Percentiles rank a stretch among this genome's conserved stretches.
Evolutionary conservation across 2,113 vertebrate genomes (phyloP).

Genomic region (Hyaena hyaena): DNA sequence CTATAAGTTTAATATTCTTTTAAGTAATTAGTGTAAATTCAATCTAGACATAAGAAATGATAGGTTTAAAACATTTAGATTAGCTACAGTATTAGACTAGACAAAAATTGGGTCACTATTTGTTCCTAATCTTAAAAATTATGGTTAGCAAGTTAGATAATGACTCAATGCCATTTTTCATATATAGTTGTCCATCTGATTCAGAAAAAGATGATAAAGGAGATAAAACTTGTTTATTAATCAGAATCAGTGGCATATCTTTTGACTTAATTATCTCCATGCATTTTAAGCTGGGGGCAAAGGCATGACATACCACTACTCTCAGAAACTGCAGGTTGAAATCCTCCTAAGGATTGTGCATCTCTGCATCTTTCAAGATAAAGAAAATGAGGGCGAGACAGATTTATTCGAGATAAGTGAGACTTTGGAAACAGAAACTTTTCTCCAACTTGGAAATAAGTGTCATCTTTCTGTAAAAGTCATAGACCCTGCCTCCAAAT

Average conservation of each 20-base stretch:
- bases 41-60: not conserved
- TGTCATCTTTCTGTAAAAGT: conserved; percentile 9
- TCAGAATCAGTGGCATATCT: not conserved
- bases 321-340: not conserved
- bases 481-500: not conserved
- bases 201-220: not conserved
- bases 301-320: not conserved
- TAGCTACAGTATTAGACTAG: not conserved
- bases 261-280: not conserved
- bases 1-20: conserved; percentile 1
- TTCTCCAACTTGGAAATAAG: conserved; percentile 7
- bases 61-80: conserved; percentile 1
- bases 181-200: not conserved
- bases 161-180: not conserved
- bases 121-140: not conserved
- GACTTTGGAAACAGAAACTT: not conserved
- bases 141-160: not conserved
- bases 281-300: not conserved
- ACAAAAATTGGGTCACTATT: not conserved
- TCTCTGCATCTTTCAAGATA: not conserved
- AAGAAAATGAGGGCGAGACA: not conserved
- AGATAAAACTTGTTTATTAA: not conserved
- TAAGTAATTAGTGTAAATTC: conserved; percentile 20
- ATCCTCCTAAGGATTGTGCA: not conserved
- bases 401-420: not conserved